Evolutionary conservation across 2,113 vertebrate species (phyloP), one percentile per base, ranked within the genome.

Genomic region (Dolichallabes microphthalmus): DNA sequence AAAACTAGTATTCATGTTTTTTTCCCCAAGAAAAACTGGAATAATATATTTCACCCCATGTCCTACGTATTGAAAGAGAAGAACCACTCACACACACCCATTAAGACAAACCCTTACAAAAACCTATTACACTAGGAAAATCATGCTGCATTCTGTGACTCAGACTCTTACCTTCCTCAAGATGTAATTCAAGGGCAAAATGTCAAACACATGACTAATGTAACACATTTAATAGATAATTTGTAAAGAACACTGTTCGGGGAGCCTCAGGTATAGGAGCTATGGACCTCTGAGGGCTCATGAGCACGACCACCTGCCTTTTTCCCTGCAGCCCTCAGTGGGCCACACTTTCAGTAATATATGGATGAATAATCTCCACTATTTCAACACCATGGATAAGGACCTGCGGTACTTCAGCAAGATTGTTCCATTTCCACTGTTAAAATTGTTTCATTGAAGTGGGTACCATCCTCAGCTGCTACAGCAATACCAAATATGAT

Each of bases 351-450:
- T 80, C 60, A 58, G n/a, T 53, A 22, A 66, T 69, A n/a, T 52
- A n/a, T 52, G 45, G 79, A 88, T 63, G 73, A 75, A 83, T 85
- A 85, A 85, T 75, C 27, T 64, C 39, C 61, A 57, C 82, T 45
- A 30, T 39, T 82, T 69, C 27, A 71, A n/a, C 74, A 74, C 19
- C 57, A 63, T n/a, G 63, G 83, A 88, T 88, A 60, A 10, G 84
- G 86, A 84, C n/a, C 10, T 88, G 89, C 89, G 50, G 76, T 86
- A 89, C 13, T 76, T 53, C 88, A 76, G 78, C 60, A 77, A 89
- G 88, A 92, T 92, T 88, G 89, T 92, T 93, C 92, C 87, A 91
- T 88, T 92, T 92, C 90, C 39, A 74, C 52, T 86, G 20, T 7
- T 85, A 92, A 92, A 92, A 90, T 92, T 93, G 90, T 92, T 86